Evolutionary conservation across 2,888 invertebrate genomes (phyloP).

Genomic region (Himalopsyche kuldschensis): DNA sequence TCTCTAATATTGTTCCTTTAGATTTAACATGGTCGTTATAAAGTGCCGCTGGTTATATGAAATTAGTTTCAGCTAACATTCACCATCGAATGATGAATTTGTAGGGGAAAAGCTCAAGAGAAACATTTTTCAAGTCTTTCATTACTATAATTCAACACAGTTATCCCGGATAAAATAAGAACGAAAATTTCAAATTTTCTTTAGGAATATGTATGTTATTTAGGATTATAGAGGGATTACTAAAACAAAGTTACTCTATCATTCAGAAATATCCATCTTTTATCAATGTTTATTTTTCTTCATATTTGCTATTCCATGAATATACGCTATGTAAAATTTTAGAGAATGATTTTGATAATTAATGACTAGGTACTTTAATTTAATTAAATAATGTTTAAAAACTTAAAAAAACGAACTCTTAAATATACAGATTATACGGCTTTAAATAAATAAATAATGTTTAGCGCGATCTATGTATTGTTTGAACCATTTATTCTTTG

Average conservation of each 20-base stretch:
- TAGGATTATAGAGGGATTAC: neutral
- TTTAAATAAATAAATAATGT: too few species aligned
- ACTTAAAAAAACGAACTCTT: too few species aligned
- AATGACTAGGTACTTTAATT: too few species aligned
- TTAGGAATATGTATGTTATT: neutral
- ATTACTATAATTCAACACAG: neutral
- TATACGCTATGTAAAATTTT: too few species aligned
- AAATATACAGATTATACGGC: too few species aligned
- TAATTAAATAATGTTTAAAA: too few species aligned
- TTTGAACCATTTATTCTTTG: too few species aligned
- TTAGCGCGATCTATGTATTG: too few species aligned
- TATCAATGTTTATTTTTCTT: neutral
- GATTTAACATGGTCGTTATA: conserved; percentile 1
- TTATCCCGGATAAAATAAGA: neutral
- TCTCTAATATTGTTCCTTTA: neutral
- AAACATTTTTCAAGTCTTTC: neutral
- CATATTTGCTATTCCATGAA: neutral
- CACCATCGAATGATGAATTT: neutral
- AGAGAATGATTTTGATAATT: too few species aligned
- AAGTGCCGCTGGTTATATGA: neutral
- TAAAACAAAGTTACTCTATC: neutral
- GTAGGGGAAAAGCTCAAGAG: neutral
- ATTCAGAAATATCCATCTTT: neutral
- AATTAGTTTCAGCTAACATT: neutral
- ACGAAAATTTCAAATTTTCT: neutral